Evolutionary conservation across 2,113 vertebrate genomes (phyloP), one percentile per base, ranked within the genome.

Genomic region (Hymenochirus boettgeri): DNA sequence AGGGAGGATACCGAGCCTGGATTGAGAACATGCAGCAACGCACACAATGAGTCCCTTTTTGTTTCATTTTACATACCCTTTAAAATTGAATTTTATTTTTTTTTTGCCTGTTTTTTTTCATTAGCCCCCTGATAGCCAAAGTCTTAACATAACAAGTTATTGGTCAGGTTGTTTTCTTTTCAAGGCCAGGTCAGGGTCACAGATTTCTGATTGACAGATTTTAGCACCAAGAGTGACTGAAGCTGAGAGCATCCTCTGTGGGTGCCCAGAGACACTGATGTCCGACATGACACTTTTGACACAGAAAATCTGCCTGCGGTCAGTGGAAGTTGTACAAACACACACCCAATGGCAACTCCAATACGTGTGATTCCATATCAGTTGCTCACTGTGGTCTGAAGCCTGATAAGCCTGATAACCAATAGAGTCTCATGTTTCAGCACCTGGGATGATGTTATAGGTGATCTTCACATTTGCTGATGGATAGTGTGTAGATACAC

Each of bases 141-240:
- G n/a, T n/a, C n/a, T n/a, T n/a, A 42, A 42, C 37, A 42, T 13
- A 42, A 21, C 56, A 58, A 37, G 55, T 67, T 57, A 9, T 59
- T 21, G 17, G 27, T 39, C 39, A 31, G 46, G 19, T 21, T 45
- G 51, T 23, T 18, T 53, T n/a, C 9, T 22, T 59, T 15, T 59
- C 17, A 42, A 42, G 13, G 39, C 13, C 42, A 37, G 63, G 46
- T 66, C 54, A 67, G 64, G 29, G 39, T 56, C 46, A 17, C 22
- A 48, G 31, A 39, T 17, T 21, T 17, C 13, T 52, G 55, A 59
- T 59, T 59, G 55, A 52, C 47, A 35, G 47, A n/a, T 59, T 67
- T 67, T 59, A 21, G 58, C 64, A 67, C 46, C 33, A 39, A 33
- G 35, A 21, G 33, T 59, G 64, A 67, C 35, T 59, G 64, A 47